phyloP scores from a whole-genome alignment of 2,113 vertebrate species.

The Muscicapa adusta region DNA sequence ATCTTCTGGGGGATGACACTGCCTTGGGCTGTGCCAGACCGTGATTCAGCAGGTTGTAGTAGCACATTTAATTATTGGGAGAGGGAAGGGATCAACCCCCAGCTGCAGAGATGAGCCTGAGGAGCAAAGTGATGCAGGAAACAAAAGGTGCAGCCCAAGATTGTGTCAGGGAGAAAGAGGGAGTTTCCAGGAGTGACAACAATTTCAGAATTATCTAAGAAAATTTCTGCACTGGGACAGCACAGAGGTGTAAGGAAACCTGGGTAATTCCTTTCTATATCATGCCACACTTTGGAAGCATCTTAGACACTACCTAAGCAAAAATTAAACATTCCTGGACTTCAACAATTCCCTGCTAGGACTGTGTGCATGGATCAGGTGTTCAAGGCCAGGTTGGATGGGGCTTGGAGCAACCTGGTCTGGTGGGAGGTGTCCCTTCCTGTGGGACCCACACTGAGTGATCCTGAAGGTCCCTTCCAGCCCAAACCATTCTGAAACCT shows the following conservation, averaged over 20 bases:
- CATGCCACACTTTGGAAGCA: not conserved
- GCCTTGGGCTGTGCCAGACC: not conserved
- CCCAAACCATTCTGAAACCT: not conserved
- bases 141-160: fast-evolving
- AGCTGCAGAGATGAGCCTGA: not conserved
- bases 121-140: fast-evolving
- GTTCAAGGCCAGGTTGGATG: not conserved
- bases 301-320: not conserved
- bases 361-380: not conserved
- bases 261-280: not conserved
- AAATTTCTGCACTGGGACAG: not conserved
- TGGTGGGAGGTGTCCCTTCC: not conserved
- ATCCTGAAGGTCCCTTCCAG: not conserved
- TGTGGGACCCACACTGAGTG: not conserved
- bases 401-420: not conserved
- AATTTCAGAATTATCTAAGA: not conserved
- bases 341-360: not conserved
- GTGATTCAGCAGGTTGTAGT: slow-evolving; percentile 31
- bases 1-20: not conserved
- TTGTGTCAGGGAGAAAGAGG: not conserved
- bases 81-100: not conserved
- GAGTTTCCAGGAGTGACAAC: not conserved
- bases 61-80: not conserved
- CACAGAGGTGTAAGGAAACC: not conserved
- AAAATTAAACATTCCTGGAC: not conserved